Percentiles rank a stretch among this genome's conserved stretches.
These are phyloP conservation scores for Cremastinae sp. DNA, from an alignment of 2,888 invertebrate species.

Conservation along the genomic window DNA sequence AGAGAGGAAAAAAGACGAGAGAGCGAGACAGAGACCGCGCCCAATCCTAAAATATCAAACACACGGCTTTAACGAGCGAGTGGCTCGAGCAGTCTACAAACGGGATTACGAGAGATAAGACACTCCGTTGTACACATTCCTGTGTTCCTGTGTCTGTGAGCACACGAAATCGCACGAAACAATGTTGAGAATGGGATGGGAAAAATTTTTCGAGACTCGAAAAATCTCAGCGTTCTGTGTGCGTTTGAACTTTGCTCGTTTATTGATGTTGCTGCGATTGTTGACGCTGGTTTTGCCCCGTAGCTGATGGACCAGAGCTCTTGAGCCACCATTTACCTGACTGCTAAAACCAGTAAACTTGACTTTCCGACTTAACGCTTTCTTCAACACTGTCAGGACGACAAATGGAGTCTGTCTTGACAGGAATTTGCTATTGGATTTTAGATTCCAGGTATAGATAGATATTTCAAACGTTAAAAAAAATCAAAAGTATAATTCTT, in stretches of 20 bases:
- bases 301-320: constrained; percentile 38
- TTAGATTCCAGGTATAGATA: no score
- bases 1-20: no score
- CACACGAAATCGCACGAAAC: neutral
- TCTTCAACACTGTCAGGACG: constrained; percentile 8
- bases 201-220: constrained; percentile 21
- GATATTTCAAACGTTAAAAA: no score
- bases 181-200: neutral
- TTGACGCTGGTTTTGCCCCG: constrained; percentile 48
- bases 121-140: constrained; percentile 21
- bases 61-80: constrained; percentile 59
- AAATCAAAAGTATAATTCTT: no score
- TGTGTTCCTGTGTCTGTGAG: neutral
- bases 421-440: no score
- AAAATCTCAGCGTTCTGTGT: constrained; percentile 11
- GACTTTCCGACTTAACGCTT: constrained; percentile 59
- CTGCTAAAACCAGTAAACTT: constrained; percentile 54
- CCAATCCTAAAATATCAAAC: constrained; percentile 69
- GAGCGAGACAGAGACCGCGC: constrained; percentile 49
- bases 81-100: constrained; percentile 52
- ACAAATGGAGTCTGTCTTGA: no score
- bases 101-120: constrained; percentile 59
- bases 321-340: constrained; percentile 52
- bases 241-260: constrained; percentile 34
- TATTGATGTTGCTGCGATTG: constrained; percentile 41